These are phyloP conservation scores for Drosophila suboccidentalis DNA, from an alignment of 2,888 invertebrate genomes.

Conservation along the genomic window DNA sequence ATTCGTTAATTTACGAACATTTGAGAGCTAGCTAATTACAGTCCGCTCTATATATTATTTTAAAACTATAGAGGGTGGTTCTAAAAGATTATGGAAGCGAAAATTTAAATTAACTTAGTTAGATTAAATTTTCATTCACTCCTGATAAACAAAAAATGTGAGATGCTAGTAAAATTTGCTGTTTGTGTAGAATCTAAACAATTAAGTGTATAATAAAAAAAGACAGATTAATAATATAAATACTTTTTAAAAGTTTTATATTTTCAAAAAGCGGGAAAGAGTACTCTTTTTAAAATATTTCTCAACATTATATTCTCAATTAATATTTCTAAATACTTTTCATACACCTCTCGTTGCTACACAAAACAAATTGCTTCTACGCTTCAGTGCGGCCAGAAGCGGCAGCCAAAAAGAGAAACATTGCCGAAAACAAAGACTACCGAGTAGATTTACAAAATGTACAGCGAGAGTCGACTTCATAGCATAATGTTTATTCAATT, in stretches of 20 bases:
- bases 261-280: too few relatives aligned
- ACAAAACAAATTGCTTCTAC: slow-evolving; percentile 47
- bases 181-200: background rate
- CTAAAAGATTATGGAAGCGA: background rate
- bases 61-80: slow-evolving; percentile 22
- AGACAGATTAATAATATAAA: background rate
- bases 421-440: slow-evolving; percentile 48
- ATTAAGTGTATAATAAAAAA: background rate
- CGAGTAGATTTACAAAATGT: slow-evolving; percentile 65
- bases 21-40: slow-evolving; percentile 72
- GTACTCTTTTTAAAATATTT: background rate
- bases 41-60: slow-evolving; percentile 58
- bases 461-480: slow-evolving; percentile 46
- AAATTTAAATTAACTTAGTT: background rate
- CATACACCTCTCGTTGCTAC: slow-evolving; percentile 37
- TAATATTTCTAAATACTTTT: slow-evolving; percentile 3
- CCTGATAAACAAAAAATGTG: background rate
- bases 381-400: slow-evolving; percentile 69
- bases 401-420: slow-evolving; percentile 37
- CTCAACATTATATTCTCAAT: background rate
- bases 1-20: slow-evolving; percentile 70
- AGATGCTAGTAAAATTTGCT: background rate
- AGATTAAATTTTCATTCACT: background rate
- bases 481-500: slow-evolving; percentile 79
- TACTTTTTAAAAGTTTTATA: background rate